Conservation (phyloP, 1,140 invertebrate species). For the Panulirus ornatus region DNA sequence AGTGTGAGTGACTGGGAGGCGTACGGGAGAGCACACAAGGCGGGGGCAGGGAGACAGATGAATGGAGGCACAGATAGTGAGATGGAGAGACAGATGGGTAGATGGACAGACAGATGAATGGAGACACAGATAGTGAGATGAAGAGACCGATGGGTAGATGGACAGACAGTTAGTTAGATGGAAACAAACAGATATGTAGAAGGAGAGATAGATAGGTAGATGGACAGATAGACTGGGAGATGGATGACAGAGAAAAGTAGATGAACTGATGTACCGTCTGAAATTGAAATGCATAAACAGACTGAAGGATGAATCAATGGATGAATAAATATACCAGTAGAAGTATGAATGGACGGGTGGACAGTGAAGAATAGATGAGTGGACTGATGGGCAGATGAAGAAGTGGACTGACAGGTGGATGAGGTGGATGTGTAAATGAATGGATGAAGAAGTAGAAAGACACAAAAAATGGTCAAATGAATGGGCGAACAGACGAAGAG, state of each 20-base stretch:
- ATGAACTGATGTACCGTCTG: background rate
- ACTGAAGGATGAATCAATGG: background rate
- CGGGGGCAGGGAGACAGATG: no score
- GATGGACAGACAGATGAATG: background rate
- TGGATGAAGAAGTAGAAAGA: background rate
- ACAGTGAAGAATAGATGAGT: background rate
- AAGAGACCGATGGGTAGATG: conserved; percentile 1
- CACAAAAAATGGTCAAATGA: background rate
- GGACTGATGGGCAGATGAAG: background rate
- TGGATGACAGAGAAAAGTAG: background rate
- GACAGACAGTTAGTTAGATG: conserved; percentile 4
- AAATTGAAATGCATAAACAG: background rate
- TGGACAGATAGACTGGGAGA: background rate
- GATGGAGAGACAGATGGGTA: no score
- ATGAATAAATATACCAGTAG: background rate
- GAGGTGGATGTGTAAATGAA: background rate
- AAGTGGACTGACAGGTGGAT: background rate
- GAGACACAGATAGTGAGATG: background rate
- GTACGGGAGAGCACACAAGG: no score
- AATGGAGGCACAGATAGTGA: no score
- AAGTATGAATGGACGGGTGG: background rate
- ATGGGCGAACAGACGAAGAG: background rate
- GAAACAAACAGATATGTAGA: background rate
- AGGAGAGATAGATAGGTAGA: background rate
- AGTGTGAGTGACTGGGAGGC: no score